Evolutionary conservation across 92 coral and sea anemone genomes (phyloP).

Genomic region (Palythoa heliodiscus): DNA sequence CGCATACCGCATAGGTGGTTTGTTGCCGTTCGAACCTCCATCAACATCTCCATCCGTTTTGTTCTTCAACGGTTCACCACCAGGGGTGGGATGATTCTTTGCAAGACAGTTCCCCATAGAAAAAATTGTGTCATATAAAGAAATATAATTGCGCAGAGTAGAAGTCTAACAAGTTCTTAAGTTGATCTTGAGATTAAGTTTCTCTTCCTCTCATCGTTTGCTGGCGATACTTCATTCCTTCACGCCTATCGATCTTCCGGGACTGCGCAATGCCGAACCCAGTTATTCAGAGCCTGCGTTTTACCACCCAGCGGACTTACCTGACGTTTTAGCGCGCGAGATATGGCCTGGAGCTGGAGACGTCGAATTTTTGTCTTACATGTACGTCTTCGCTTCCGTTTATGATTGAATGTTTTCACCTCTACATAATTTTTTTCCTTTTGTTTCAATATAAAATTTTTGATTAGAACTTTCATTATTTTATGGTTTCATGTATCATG

Average conservation of each 20-base stretch:
- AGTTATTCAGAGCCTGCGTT: background rate
- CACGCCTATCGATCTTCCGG: slow-evolving; percentile 32
- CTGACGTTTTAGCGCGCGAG: background rate
- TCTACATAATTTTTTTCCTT: no score
- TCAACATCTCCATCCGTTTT: slow-evolving; percentile 21
- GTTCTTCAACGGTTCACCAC: slow-evolving; percentile 49
- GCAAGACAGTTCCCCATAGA: slow-evolving; percentile 90
- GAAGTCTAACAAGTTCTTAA: background rate
- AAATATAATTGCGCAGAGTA: background rate
- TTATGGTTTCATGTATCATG: no score
- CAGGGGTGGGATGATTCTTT: slow-evolving; percentile 53
- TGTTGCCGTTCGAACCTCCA: slow-evolving; percentile 6
- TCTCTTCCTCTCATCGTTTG: slow-evolving; percentile 8
- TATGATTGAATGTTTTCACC: no score
- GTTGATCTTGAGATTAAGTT: background rate
- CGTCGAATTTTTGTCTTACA: no score
- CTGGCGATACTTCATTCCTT: background rate
- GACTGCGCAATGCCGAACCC: slow-evolving; percentile 24
- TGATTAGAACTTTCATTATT: no score
- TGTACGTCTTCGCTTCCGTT: no score
- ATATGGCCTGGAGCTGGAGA: no score
- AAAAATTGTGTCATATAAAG: background rate
- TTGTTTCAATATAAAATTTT: no score
- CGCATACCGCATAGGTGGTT: slow-evolving; percentile 38
- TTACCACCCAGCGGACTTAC: background rate